These are phyloP conservation scores for Drosophila hydei DNA, from an alignment of 1,140 invertebrate genomes.

Conservation along the genomic window DNA sequence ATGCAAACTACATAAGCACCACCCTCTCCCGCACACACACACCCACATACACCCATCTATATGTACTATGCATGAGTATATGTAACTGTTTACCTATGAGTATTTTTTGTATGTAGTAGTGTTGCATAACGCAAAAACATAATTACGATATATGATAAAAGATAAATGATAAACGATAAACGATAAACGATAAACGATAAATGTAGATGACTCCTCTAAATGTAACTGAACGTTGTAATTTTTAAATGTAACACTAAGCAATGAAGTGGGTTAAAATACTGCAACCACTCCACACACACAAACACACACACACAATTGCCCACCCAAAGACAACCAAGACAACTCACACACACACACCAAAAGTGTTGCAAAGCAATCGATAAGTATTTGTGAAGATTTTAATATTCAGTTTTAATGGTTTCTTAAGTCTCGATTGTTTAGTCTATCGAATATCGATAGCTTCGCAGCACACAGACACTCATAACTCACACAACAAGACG, in stretches of 20 bases:
- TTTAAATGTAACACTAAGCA: constrained; percentile 73
- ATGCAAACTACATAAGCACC: background rate
- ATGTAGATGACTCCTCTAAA: constrained; percentile 70
- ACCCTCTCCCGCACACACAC: constrained; percentile 8
- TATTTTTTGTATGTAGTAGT: constrained; percentile 78
- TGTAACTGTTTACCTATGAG: constrained; percentile 55
- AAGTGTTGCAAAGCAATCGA: background rate
- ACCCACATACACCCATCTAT: constrained; percentile 10
- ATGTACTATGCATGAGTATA: constrained; percentile 8
- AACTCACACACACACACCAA: constrained; percentile 14
- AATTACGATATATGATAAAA: constrained; percentile 32
- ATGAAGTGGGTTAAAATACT: constrained; percentile 38
- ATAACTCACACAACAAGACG: constrained; percentile 35
- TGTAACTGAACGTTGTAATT: constrained; percentile 79
- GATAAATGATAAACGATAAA: constrained; percentile 17
- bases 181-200: constrained; percentile 13
- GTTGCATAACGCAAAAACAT: constrained; percentile 48
- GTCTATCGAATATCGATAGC: constrained; percentile 7
- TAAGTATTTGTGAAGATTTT: background rate
- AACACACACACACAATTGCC: constrained; percentile 5
- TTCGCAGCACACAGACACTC: constrained; percentile 2
- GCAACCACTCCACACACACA: constrained; percentile 7
- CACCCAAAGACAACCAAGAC: constrained; percentile 6
- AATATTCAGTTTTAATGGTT: background rate
- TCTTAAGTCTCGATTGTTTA: background rate